Conservation (phyloP, 2,113 vertebrate species). For the Condylura cristata region DNA sequence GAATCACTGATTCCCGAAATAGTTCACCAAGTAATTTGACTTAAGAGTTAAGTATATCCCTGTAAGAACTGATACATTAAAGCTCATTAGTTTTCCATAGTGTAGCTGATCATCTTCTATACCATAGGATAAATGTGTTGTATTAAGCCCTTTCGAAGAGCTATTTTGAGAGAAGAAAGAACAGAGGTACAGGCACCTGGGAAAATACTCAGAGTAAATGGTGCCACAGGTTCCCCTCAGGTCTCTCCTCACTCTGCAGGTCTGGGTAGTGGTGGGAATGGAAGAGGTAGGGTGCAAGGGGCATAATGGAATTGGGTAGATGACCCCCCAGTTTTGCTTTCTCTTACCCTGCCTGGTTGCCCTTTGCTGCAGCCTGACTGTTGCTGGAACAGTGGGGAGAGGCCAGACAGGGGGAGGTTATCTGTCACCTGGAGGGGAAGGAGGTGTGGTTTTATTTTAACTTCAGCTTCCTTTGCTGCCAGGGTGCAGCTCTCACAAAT, state of each 20-base stretch:
- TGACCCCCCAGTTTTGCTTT: not conserved
- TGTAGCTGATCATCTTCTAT: not conserved
- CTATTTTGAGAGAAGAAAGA: constrained; percentile 22
- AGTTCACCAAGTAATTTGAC: not conserved
- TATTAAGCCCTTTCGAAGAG: not conserved
- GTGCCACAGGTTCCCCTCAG: too few relatives aligned
- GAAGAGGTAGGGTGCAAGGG: not conserved
- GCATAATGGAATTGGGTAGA: too few relatives aligned
- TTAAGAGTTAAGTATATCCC: not conserved
- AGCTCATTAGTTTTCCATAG: not conserved
- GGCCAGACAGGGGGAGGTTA: not conserved
- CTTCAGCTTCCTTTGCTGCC: constrained; percentile 65
- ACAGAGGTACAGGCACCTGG: not conserved
- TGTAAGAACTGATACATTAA: not conserved
- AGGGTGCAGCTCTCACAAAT: constrained; percentile 30
- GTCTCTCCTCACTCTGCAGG: not conserved
- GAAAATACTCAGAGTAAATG: not conserved
- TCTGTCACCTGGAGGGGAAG: constrained; percentile 56
- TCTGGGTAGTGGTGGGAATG: not conserved
- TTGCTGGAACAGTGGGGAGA: not conserved
- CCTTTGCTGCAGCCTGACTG: not conserved
- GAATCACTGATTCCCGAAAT: not conserved
- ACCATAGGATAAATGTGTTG: not conserved
- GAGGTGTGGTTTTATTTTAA: constrained; percentile 55
- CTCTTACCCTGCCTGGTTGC: not conserved